phyloP scores from a whole-genome alignment of 2,888 invertebrate species.

The Rhogogaster chlorosoma region DNA sequence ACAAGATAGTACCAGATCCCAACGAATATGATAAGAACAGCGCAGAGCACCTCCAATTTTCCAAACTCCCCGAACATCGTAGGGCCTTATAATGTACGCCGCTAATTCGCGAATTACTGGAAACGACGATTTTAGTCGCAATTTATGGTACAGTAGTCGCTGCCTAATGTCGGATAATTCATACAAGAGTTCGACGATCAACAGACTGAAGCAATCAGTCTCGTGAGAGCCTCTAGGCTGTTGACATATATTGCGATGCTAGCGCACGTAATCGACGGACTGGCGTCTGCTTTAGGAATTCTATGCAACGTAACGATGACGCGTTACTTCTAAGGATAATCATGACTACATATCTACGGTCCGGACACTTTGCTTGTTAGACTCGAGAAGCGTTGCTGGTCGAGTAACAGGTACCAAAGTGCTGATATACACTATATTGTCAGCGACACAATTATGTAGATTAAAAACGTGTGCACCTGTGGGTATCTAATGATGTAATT shows the following conservation, averaged over 20 bases:
- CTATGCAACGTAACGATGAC: not conserved
- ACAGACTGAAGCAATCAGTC: not conserved
- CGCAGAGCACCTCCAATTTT: slow-evolving; percentile 56
- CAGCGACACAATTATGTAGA: too few relatives aligned
- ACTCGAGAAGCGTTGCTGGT: too few relatives aligned
- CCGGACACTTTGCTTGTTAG: too few relatives aligned
- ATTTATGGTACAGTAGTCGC: not conserved
- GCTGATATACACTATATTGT: too few relatives aligned
- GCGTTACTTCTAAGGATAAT: not conserved
- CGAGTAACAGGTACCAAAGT: too few relatives aligned
- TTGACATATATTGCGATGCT: not conserved
- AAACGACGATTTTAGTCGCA: not conserved
- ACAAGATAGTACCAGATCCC: slow-evolving; percentile 70
- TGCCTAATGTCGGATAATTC: not conserved
- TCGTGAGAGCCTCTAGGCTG: not conserved
- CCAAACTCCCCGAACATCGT: not conserved
- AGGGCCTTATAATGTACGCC: not conserved
- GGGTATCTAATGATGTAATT: too few relatives aligned
- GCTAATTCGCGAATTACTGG: not conserved
- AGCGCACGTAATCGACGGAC: not conserved
- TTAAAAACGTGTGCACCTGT: too few relatives aligned
- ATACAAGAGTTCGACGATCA: not conserved
- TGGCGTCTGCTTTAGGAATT: not conserved
- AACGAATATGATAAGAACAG: slow-evolving; percentile 50
- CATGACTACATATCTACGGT: too few relatives aligned